phyloP scores from a whole-genome alignment of 2,888 invertebrate genomes.

The Syrista parreyssii region DNA sequence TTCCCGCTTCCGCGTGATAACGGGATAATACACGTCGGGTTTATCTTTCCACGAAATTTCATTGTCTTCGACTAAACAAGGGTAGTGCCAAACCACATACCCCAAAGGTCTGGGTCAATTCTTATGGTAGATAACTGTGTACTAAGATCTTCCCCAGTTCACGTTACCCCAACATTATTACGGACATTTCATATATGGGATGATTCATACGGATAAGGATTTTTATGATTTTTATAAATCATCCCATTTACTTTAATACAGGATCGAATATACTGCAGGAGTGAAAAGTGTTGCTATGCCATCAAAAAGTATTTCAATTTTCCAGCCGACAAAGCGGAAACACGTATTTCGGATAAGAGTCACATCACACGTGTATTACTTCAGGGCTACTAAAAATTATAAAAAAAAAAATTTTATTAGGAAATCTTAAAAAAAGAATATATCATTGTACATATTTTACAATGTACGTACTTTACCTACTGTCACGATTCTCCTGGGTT shows the following conservation, averaged over 20 bases:
- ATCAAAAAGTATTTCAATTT: not conserved
- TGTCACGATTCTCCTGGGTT: not conserved
- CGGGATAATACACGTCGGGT: not conserved
- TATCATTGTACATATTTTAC: too few relatives aligned
- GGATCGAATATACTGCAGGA: too few relatives aligned
- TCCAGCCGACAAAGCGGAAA: not conserved
- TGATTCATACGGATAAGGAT: not conserved
- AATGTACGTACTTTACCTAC: not conserved
- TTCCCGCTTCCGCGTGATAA: conserved; percentile 24
- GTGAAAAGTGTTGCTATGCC: too few relatives aligned
- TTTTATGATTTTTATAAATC: not conserved
- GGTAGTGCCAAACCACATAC: not conserved
- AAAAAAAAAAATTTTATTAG: not conserved
- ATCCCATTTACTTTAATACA: not conserved
- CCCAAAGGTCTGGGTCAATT: not conserved
- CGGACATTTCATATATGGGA: not conserved
- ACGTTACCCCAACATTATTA: conserved; percentile 1
- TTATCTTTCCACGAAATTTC: conserved; percentile 3
- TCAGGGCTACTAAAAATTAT: not conserved
- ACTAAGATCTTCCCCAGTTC: conserved; percentile 17
- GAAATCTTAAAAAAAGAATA: not conserved
- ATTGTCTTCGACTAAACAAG: not conserved
- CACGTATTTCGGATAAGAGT: not conserved
- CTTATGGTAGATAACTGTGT: not conserved
- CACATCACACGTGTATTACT: not conserved